Conservation (phyloP, 2,113 vertebrate species). For the Mustela lutreola region DNA sequence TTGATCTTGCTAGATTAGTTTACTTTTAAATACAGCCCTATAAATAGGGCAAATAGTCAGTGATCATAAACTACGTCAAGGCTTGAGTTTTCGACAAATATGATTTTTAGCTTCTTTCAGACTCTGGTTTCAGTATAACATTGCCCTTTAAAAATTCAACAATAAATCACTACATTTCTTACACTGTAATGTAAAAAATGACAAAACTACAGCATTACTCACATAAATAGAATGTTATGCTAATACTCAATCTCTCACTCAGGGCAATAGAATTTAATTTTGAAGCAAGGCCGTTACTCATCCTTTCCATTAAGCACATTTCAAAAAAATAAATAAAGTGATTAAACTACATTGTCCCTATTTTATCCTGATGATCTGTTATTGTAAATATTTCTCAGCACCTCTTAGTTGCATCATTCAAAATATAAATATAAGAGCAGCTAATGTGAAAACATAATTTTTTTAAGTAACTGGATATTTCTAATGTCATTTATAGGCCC, state of each 20-base stretch:
- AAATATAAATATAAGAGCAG: constrained; percentile 57
- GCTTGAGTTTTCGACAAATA: constrained; percentile 64
- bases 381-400: constrained; percentile 71
- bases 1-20: constrained; percentile 67
- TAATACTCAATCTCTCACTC: constrained; percentile 67
- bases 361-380: constrained; percentile 68
- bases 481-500: constrained; percentile 72
- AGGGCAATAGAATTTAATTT: constrained; percentile 77
- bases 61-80: constrained; percentile 61
- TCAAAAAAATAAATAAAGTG: constrained; percentile 54
- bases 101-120: constrained; percentile 74
- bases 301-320: constrained; percentile 74
- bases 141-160: constrained; percentile 73
- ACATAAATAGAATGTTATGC: constrained; percentile 76
- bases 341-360: constrained; percentile 60
- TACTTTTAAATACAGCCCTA: constrained; percentile 73
- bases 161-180: constrained; percentile 79
- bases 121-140: constrained; percentile 43
- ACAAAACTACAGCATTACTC: constrained; percentile 63
- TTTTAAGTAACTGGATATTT: constrained; percentile 62
- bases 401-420: constrained; percentile 40
- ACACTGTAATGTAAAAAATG: constrained; percentile 66
- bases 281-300: constrained; percentile 65
- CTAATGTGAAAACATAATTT: constrained; percentile 76
- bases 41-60: constrained; percentile 54